Conservation (phyloP, 2,797 vertebrate species). For the Orestias chungarensis region DNA sequence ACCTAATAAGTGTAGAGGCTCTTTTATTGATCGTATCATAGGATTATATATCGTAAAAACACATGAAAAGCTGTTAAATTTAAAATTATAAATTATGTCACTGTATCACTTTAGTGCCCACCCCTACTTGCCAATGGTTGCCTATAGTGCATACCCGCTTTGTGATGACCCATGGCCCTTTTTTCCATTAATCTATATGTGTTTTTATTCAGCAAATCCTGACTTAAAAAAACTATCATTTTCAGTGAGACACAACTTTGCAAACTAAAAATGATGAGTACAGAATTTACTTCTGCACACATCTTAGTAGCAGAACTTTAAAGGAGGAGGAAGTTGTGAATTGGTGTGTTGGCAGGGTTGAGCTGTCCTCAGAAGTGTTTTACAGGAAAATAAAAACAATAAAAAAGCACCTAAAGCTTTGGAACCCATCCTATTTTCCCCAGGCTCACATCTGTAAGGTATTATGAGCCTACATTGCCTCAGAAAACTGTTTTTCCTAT, state of each 20-base stretch:
- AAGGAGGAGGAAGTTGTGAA: neutral
- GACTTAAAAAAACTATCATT: neutral
- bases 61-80: too few relatives aligned
- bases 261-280: neutral
- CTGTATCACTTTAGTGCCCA: too few relatives aligned
- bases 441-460: neutral
- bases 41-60: too few relatives aligned
- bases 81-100: too few relatives aligned
- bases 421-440: neutral
- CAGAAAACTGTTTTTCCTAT: neutral
- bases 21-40: too few relatives aligned
- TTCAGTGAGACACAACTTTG: neutral
- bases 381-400: neutral
- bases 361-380: neutral
- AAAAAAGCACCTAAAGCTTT: neutral
- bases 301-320: neutral
- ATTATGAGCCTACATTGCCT: neutral
- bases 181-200: too few relatives aligned
- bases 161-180: too few relatives aligned
- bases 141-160: too few relatives aligned
- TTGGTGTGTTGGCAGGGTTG: neutral
- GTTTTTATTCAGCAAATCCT: neutral
- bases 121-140: too few relatives aligned
- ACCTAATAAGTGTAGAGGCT: too few relatives aligned
- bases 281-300: neutral